Evolutionary conservation across 2,888 invertebrate genomes (phyloP), one percentile per base, ranked within the genome.

Genomic region (Toxonevra muliebris): DNA sequence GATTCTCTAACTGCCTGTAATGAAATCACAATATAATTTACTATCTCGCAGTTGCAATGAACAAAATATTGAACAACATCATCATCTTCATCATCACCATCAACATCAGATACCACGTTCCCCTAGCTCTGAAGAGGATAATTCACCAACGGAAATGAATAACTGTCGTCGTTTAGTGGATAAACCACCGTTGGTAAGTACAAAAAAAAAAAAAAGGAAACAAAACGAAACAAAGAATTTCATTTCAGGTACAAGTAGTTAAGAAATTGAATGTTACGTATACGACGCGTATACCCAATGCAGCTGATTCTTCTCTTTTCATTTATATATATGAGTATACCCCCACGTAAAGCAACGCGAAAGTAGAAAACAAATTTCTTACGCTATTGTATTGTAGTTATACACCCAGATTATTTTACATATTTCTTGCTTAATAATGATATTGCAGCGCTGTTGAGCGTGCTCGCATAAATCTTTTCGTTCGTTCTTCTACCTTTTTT

Each of bases 81-180:
- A 60, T 5, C 83, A 70, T 52, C 61, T 52, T 1, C 65, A 65
- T 48, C 69, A 69, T 48, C 65, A 61, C 41, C 67, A 70, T 53
- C 71, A 68, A 20, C 74, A 70, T 60, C 69, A 70, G 66, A 53
- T 74, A 52, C 71, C 71, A 50, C 70, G 69, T 11, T 74, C 74
- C 19, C 85, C 85, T 84, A 92, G 92, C 82, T 94, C 93, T 75
- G 94, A 94, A 84, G 94, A 94, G 86, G 93, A 93, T 81, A 93
- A 92, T 86, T 94, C 94, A 11, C 94, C 94, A 58, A 93, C 93
- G 61, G 94, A 94, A 87, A 88, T 94, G 84, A 93, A 93, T 86
- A 92, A 93, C 80, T 94, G 93, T 86, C 91, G 93, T 82, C 88
- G 93, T 78, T 89, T 94, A 81, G 88, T 89, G 70, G 93, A 94